Evolutionary conservation across 2,797 vertebrate genomes (phyloP).

Genomic region (Buphagus erythrorhynchus): DNA sequence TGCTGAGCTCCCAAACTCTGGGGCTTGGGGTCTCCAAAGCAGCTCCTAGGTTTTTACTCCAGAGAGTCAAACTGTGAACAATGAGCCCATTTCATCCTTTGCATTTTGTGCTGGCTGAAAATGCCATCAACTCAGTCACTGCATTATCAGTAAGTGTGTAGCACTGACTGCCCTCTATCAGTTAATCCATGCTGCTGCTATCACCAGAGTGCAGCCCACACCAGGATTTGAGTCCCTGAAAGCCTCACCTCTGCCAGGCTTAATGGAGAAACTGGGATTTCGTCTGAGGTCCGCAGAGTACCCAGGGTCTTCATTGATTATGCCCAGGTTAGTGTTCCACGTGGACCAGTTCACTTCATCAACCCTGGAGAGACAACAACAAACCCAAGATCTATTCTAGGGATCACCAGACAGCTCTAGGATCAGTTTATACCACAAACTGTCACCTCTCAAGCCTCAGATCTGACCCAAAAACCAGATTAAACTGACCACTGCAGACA

Average conservation of each 20-base stretch:
- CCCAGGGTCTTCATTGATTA: constrained; percentile 94
- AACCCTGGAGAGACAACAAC: constrained; percentile 79
- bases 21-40: background rate
- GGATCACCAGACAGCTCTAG: background rate
- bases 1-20: background rate
- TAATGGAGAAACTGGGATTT: constrained; percentile 76
- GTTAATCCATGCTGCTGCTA: background rate
- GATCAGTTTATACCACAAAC: background rate
- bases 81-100: background rate
- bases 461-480: background rate
- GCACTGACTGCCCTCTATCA: background rate
- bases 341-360: constrained; percentile 98
- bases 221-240: background rate
- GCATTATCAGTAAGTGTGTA: background rate
- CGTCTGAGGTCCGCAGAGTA: constrained; percentile 68
- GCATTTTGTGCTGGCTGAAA: background rate
- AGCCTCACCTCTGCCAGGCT: constrained; percentile 77
- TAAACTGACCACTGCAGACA: background rate
- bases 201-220: background rate
- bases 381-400: background rate
- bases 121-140: background rate
- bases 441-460: background rate
- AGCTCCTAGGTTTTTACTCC: background rate
- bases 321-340: constrained; percentile 91
- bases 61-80: background rate